Conservation (phyloP, 2,113 vertebrate species). For the Corydoras maculifer region DNA sequence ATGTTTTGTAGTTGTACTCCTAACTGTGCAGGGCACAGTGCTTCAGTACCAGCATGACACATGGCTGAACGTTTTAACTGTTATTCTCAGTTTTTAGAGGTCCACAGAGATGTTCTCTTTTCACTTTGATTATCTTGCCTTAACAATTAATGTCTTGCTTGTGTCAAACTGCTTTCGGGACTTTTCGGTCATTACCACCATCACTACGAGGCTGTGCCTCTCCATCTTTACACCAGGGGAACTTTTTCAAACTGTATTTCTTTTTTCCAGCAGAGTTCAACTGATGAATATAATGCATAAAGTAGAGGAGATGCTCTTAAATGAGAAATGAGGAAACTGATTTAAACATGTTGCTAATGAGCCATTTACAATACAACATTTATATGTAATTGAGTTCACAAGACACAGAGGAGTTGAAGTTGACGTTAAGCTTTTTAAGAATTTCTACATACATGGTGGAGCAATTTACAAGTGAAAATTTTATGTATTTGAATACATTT, state of each 20-base stretch:
- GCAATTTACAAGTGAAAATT: too few species aligned
- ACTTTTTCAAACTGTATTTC: constrained; percentile 3
- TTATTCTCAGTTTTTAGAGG: constrained; percentile 15
- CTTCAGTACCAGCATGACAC: constrained; percentile 70
- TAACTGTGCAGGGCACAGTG: constrained; percentile 80
- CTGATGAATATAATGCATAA: constrained; percentile 11
- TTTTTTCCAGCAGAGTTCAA: constrained; percentile 10
- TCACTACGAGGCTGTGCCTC: constrained; percentile 58
- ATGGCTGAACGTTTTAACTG: constrained; percentile 45
- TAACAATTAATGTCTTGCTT: constrained; percentile 31
- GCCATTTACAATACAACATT: too few species aligned
- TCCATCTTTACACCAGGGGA: constrained; percentile 8
- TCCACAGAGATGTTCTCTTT: constrained; percentile 15
- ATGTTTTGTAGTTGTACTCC: constrained; percentile 41
- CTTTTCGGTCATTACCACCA: constrained; percentile 8
- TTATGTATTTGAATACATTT: constrained; percentile 22
- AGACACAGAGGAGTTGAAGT: not conserved
- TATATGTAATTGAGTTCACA: not conserved
- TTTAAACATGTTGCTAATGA: too few species aligned
- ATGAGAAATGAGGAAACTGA: too few species aligned
- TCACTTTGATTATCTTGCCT: not conserved
- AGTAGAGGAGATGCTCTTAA: not conserved
- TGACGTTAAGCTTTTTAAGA: too few species aligned
- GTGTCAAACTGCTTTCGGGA: constrained; percentile 3
- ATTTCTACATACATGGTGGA: too few species aligned